Base-by-base conservation (phyloP, 1,140 invertebrate species). In the Ganaspis sp. region DNA sequence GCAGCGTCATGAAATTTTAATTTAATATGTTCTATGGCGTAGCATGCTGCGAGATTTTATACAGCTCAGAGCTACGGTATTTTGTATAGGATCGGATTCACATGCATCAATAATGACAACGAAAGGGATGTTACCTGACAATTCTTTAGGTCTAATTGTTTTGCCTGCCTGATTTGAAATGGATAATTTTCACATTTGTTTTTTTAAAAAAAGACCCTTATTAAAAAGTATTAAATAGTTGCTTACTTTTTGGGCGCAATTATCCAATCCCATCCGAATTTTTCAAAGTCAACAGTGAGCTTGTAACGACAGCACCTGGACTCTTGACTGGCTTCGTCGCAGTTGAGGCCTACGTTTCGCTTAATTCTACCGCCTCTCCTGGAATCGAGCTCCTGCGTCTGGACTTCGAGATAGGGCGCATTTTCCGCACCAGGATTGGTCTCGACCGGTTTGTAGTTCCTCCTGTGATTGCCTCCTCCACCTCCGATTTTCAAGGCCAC, bases 231-330 rank as follows among this genome's bases (percentile, higher is more conserved):
- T 49, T n/a, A 0, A 73, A 54, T 54, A n/a, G 5, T 53, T 40
- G 85, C 89, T 90, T 34, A 91, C 80, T 95, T 94, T 84, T 97
- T 96, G 0, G 98, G 98, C 0, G 98, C 98, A 40, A 99, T 97
- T 84, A 99, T 98, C 96, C 98, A 99, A 85, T 99, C 97, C 98
- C 98, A 99, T 11, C 97, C 98, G 86, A 99, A 98, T 80, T 97
- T 96, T 82, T 96, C 96, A 90, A 99, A 99, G 91, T 99, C 97
- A 12, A 99, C 97, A 11, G 96, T 96, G 17, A 99, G 93, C 0
- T 96, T 96, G 88, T 98, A 98, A 15, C 96, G 94, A 87, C 97
- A 98, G 89, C 97, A 98, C 23, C 96, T 93, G 4, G 94, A 93
- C 84, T 98, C 96, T 74, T 95, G 93, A 6, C 93, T 94, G 53